phyloP scores from a whole-genome alignment of 2,113 vertebrate species.

The Gorilla gorilla region DNA sequence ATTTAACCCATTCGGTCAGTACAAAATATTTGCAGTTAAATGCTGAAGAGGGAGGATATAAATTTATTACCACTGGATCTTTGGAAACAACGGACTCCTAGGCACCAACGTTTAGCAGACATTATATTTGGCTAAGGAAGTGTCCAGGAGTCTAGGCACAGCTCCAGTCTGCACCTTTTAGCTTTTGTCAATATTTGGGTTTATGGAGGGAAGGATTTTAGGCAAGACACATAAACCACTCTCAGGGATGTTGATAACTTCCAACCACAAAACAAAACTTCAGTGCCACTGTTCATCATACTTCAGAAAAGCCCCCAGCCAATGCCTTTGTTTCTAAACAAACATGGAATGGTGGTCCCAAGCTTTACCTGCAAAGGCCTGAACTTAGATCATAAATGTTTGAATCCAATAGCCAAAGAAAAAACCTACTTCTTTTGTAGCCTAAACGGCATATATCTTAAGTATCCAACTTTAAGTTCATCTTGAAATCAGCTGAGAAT shows the following conservation, averaged over 20 bases:
- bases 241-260: not conserved
- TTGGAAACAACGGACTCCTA: not conserved
- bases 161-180: not conserved
- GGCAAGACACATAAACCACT: slow-evolving; percentile 31
- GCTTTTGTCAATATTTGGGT: slow-evolving; percentile 33
- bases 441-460: not conserved
- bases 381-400: not conserved
- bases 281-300: not conserved
- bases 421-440: not conserved
- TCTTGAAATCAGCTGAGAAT: slow-evolving; percentile 49
- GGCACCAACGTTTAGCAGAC: not conserved
- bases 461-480: slow-evolving; percentile 35
- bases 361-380: not conserved
- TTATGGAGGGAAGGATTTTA: slow-evolving; percentile 44
- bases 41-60: slow-evolving; percentile 31
- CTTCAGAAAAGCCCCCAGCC: not conserved
- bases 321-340: not conserved
- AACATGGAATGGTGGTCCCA: not conserved
- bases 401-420: not conserved
- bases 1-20: slow-evolving; percentile 76
- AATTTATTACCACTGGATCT: not conserved
- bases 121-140: not conserved
- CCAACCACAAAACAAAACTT: not conserved
- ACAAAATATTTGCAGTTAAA: slow-evolving; percentile 58
- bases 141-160: not conserved